These are phyloP conservation scores for Ptiloglossa arizonensis DNA, from an alignment of 1,140 invertebrate species.

Conservation along the genomic window DNA sequence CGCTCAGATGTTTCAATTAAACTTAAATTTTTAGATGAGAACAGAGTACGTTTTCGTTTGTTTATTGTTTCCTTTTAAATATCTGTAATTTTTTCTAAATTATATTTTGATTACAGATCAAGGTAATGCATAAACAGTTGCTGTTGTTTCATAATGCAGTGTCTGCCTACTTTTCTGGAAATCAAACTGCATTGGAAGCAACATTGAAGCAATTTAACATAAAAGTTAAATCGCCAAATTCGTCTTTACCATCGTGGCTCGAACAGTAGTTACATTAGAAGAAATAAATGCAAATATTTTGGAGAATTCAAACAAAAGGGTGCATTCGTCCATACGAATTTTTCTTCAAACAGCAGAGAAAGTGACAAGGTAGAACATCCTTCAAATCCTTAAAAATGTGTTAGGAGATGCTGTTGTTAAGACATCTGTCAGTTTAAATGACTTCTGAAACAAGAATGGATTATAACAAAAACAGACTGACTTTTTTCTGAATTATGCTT, in stretches of 20 bases:
- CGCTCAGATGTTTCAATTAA: constrained; percentile 96
- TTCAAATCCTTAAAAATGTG: constrained; percentile 26
- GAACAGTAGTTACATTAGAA: constrained; percentile 84
- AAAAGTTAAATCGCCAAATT: constrained; percentile 90
- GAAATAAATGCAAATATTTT: constrained; percentile 28
- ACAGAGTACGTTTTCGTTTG: constrained; percentile 87
- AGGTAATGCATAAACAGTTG: constrained; percentile 99
- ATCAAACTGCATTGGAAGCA: constrained; percentile 94
- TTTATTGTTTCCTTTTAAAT: constrained; percentile 22
- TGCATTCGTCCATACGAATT: constrained; percentile 49
- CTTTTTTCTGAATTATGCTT: constrained; percentile 34
- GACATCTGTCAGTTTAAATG: constrained; percentile 46
- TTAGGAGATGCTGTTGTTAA: constrained; percentile 35
- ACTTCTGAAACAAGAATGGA: constrained; percentile 23
- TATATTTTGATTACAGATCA: constrained; percentile 87
- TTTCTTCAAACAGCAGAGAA: constrained; percentile 12
- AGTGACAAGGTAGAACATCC: constrained; percentile 54
- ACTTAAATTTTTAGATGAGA: constrained; percentile 97
- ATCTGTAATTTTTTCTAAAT: background rate
- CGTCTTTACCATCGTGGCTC: constrained; percentile 88
- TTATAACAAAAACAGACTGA: constrained; percentile 60
- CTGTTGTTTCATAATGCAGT: constrained; percentile 97
- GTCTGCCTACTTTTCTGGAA: constrained; percentile 97
- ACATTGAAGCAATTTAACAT: constrained; percentile 98
- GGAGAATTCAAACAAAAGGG: constrained; percentile 32